Evolutionary conservation across 2,888 invertebrate genomes (phyloP).

Genomic region (Amiota communis): DNA sequence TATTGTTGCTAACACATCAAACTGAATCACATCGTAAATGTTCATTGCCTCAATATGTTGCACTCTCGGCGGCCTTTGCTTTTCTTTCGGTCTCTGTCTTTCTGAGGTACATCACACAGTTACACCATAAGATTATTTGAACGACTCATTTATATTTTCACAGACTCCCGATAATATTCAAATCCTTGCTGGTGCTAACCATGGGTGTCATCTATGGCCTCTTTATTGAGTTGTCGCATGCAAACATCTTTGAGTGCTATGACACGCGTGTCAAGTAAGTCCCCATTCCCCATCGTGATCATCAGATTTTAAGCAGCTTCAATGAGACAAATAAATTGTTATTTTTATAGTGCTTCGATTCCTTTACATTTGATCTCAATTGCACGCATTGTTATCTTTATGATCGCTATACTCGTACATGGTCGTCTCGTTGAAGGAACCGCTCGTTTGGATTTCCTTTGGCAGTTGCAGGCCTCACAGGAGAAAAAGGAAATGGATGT

Average conservation of each 20-base stretch:
- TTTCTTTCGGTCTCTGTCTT: conserved; percentile 90
- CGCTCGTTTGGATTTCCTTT: conserved; percentile 85
- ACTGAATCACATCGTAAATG: conserved; percentile 83
- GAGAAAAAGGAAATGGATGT: conserved; percentile 95
- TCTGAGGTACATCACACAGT: conserved; percentile 74
- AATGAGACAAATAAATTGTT: background rate
- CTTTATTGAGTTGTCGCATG: conserved; percentile 87
- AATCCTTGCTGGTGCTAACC: conserved; percentile 83
- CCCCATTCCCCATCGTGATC: background rate
- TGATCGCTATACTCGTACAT: conserved; percentile 87
- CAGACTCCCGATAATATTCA: conserved; percentile 86
- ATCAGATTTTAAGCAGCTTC: no score
- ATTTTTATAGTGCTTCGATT: conserved; percentile 76
- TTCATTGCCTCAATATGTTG: conserved; percentile 89
- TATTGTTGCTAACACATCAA: conserved; percentile 57
- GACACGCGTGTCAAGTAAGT: conserved; percentile 82
- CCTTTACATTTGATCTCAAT: conserved; percentile 86
- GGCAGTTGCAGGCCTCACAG: conserved; percentile 90
- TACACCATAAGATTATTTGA: background rate
- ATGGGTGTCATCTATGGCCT: conserved; percentile 87
- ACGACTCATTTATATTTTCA: conserved; percentile 9
- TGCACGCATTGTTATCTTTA: conserved; percentile 87
- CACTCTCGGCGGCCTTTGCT: conserved; percentile 87
- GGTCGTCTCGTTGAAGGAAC: conserved; percentile 92
- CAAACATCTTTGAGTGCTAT: conserved; percentile 86